phyloP scores from a whole-genome alignment of 2,113 vertebrate species.

The Microcebus ravelobensis region DNA sequence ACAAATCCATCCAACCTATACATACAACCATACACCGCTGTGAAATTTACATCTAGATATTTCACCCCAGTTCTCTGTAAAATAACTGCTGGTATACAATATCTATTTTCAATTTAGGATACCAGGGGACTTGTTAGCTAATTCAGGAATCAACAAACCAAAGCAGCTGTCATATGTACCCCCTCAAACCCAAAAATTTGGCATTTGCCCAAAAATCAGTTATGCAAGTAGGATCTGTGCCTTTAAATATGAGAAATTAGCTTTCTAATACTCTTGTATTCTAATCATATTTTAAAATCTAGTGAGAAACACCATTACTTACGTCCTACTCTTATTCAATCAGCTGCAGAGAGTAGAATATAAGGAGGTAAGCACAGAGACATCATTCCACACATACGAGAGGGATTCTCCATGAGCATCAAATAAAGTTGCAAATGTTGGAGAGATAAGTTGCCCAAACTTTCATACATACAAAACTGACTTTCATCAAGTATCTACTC shows the following conservation, averaged over 20 bases:
- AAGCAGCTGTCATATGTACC: background rate
- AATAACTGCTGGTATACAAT: background rate
- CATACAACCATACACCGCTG: background rate
- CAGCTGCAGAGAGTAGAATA: background rate
- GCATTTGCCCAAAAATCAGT: background rate
- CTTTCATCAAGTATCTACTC: background rate
- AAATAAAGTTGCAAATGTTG: background rate
- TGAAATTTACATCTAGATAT: background rate
- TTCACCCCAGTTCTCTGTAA: background rate
- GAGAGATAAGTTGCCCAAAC: background rate
- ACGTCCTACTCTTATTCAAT: background rate
- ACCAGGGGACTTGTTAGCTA: background rate
- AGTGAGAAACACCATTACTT: background rate
- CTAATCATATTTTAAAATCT: background rate
- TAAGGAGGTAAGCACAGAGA: background rate
- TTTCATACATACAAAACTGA: background rate
- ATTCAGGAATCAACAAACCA: slow-evolving; percentile 31
- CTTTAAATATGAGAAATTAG: background rate
- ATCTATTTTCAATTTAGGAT: background rate
- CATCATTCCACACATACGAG: background rate
- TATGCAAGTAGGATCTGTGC: background rate
- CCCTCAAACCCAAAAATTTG: background rate
- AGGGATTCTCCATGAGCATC: background rate
- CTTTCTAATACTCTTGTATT: background rate
- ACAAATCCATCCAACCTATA: background rate